Evolutionary conservation across 1,140 invertebrate species (phyloP).

Genomic region (Ips typographus): DNA sequence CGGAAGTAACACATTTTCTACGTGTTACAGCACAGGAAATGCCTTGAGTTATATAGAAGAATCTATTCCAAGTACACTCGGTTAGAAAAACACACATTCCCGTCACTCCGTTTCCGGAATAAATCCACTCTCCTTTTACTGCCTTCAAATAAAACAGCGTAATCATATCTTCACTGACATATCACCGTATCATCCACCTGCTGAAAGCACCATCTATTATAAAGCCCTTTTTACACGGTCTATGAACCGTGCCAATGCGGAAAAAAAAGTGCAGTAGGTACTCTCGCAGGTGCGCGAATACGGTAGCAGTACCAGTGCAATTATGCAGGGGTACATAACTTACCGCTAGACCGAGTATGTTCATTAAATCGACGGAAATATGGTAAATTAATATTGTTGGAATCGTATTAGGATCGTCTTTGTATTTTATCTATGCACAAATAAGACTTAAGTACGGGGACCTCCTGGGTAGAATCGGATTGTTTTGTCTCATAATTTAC

Average conservation of each 20-base stretch:
- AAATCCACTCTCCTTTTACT: no score
- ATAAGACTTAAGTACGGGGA: neutral
- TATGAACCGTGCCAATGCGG: constrained; percentile 3
- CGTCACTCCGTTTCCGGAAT: no score
- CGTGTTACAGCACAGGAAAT: no score
- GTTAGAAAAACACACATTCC: no score
- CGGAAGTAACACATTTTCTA: no score
- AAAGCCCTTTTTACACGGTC: constrained; percentile 9
- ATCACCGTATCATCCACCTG: constrained; percentile 9
- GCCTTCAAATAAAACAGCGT: neutral
- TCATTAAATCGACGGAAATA: constrained; percentile 14
- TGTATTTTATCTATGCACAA: constrained; percentile 9
- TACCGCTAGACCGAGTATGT: constrained; percentile 13
- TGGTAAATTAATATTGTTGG: constrained; percentile 5
- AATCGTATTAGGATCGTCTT: constrained; percentile 1
- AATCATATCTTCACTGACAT: constrained; percentile 17
- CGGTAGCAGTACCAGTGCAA: constrained; percentile 21
- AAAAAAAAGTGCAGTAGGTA: constrained; percentile 7
- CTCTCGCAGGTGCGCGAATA: constrained; percentile 14
- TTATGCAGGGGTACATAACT: constrained; percentile 23
- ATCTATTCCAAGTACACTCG: no score
- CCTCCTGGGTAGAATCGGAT: neutral
- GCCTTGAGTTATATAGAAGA: no score
- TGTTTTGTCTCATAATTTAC: no score
- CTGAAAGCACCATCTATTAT: constrained; percentile 16